These are phyloP conservation scores for Herpailurus yagouaroundi DNA, from an alignment of 2,113 vertebrate genomes.

Conservation along the genomic window DNA sequence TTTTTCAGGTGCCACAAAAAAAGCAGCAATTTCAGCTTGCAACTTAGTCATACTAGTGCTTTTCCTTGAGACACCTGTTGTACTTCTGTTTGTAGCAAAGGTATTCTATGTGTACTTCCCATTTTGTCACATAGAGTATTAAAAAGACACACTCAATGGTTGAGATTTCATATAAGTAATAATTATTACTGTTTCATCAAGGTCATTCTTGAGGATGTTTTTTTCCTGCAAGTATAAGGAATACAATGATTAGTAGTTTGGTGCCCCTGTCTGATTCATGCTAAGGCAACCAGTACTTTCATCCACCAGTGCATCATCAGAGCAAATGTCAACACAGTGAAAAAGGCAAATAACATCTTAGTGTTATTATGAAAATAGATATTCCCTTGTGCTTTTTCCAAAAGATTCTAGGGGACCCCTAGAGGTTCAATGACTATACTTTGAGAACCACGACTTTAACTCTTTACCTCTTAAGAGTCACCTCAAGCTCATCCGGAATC, in stretches of 20 bases:
- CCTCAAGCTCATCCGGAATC: not conserved
- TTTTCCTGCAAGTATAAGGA: not conserved
- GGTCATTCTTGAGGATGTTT: not conserved
- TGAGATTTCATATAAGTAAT: slow-evolving; percentile 26
- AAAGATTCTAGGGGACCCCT: not conserved
- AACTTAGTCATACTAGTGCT: not conserved
- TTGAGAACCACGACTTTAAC: not conserved
- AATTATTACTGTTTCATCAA: not conserved
- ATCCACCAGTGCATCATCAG: not conserved
- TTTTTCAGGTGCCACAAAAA: not conserved
- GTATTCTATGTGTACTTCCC: not conserved
- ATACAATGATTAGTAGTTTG: not conserved
- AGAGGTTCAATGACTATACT: not conserved
- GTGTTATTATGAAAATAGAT: not conserved
- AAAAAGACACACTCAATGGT: not conserved
- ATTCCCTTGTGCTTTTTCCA: not conserved
- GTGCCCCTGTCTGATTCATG: not conserved
- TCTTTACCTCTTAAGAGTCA: not conserved
- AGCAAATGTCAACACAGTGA: not conserved
- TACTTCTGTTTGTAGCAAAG: not conserved
- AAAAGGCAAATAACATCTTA: not conserved
- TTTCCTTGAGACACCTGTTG: not conserved
- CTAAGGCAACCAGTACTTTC: not conserved
- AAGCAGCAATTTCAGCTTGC: not conserved
- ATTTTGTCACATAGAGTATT: not conserved